These are phyloP conservation scores for Cataglyphis rosenhaueri DNA, from an alignment of 2,888 invertebrate genomes.

Conservation along the genomic window DNA sequence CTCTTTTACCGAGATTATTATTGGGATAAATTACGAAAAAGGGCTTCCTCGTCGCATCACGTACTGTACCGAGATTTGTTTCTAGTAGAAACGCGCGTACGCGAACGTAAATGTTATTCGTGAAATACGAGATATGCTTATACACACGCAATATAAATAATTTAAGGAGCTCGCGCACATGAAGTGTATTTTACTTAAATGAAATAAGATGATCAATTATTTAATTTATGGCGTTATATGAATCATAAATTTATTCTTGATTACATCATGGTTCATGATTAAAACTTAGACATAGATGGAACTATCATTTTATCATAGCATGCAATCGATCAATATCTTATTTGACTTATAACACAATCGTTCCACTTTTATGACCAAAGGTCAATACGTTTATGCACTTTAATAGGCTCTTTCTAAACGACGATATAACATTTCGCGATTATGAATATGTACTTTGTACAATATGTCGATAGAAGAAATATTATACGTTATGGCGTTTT, in stretches of 20 bases:
- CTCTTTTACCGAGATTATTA: conserved; percentile 54
- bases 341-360: neutral
- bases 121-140: conserved; percentile 30
- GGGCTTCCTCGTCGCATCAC: neutral
- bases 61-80: conserved; percentile 1
- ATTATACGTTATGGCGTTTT: conserved; percentile 16
- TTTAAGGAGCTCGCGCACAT: conserved; percentile 8
- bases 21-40: conserved; percentile 58
- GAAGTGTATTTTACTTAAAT: conserved; percentile 7
- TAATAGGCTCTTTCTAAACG: neutral
- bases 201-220: conserved; percentile 27
- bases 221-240: conserved; percentile 20
- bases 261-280: neutral
- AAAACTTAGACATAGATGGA: neutral
- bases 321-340: neutral
- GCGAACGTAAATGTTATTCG: conserved; percentile 22
- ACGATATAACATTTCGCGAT: conserved; percentile 4
- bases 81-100: conserved; percentile 3
- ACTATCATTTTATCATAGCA: neutral
- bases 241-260: neutral
- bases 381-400: neutral
- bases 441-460: neutral
- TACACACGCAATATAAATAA: conserved; percentile 28
- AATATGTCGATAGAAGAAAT: neutral
- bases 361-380: neutral